Conservation (phyloP, 37 sponge, comb jelly and placozoan genomes). For the Ephydatia muelleri region DNA sequence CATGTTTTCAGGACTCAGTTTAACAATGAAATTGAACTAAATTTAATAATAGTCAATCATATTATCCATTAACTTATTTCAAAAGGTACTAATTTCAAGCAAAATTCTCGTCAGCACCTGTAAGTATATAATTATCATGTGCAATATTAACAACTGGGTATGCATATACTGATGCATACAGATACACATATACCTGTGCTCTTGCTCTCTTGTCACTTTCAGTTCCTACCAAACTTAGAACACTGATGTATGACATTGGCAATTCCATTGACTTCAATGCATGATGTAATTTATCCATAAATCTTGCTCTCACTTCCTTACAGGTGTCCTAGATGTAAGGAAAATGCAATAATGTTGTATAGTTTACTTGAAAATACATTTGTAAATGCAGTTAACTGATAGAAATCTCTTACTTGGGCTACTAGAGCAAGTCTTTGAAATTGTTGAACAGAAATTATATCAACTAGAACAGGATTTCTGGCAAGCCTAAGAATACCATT, state of each 20-base stretch:
- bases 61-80: too few relatives aligned
- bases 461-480: conserved; percentile 11
- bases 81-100: too few relatives aligned
- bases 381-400: neutral
- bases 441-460: conserved; percentile 33
- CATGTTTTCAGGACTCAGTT: too few relatives aligned
- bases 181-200: conserved; percentile 25
- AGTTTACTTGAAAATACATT: neutral
- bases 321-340: conserved; percentile 70
- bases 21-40: too few relatives aligned
- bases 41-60: too few relatives aligned
- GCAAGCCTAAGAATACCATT: conserved; percentile 63
- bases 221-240: conserved; percentile 65
- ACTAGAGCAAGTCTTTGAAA: conserved; percentile 46
- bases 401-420: conserved; percentile 36
- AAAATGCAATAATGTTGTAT: neutral
- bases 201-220: conserved; percentile 54
- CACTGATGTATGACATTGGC: conserved; percentile 66
- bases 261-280: conserved; percentile 53
- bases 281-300: conserved; percentile 67
- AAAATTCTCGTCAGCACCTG: conserved; percentile 15
- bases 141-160: neutral
- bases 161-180: neutral
- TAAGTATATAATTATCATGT: neutral
- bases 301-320: conserved; percentile 66